These are phyloP conservation scores for Liasis olivaceus DNA, from an alignment of 2,797 vertebrate species.

Conservation along the genomic window DNA sequence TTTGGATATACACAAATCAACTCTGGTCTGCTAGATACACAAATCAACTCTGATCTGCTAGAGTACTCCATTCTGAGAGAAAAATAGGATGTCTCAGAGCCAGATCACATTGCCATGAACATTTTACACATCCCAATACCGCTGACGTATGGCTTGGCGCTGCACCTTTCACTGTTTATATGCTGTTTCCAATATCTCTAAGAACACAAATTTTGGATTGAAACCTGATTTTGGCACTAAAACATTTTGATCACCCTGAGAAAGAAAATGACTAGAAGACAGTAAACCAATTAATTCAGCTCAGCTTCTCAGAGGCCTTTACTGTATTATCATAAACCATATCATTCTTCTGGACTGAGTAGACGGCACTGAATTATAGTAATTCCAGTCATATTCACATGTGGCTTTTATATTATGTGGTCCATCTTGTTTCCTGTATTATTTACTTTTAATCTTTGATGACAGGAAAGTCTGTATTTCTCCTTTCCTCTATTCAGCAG, in stretches of 20 bases:
- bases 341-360: not conserved
- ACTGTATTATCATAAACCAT: not conserved
- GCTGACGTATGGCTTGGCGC: not conserved
- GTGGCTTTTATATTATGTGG: not conserved
- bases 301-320: not conserved
- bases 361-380: not conserved
- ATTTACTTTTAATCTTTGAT: not conserved
- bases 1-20: not conserved
- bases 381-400: not conserved
- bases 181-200: slow-evolving; percentile 10
- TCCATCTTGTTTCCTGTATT: not conserved
- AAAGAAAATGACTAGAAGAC: not conserved
- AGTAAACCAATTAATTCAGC: not conserved
- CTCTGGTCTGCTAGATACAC: too few relatives aligned
- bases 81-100: not conserved
- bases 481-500: not conserved
- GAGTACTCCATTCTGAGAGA: not conserved
- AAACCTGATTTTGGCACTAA: not conserved
- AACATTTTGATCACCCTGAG: not conserved
- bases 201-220: not conserved
- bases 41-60: not conserved
- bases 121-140: not conserved
- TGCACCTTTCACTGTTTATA: not conserved
- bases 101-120: not conserved
- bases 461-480: not conserved